Base-by-base conservation (phyloP, 2,113 vertebrate species). In the Platanista minor region DNA sequence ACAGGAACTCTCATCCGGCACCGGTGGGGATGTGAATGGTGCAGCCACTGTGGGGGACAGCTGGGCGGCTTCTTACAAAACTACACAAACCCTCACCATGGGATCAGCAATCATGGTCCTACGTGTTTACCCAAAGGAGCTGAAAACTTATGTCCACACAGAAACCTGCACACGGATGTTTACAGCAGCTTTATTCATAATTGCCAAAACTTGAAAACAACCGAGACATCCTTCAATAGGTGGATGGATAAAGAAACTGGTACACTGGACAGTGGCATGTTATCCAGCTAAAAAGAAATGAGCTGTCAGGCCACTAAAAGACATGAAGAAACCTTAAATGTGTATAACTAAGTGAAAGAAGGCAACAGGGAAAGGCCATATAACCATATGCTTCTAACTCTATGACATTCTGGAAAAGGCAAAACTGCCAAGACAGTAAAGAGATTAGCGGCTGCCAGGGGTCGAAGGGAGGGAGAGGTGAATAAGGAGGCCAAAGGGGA, bases 141-240 rank as follows among this genome's bases (percentile, higher is more conserved):
- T 18, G 91, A 27, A 62, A 20, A 20, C 10, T 1, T 5, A 29
- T 0, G 1, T 2, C 59, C 61, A 67, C 29, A 1, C 39, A 10
- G 1, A 27, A 27, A 1, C 15, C 14, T 7, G 21, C 61, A 31
- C 59, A 18, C 1, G 13, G 41, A 1, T 14, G 9, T 5, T 66
- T 3, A 1, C 0, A 2, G 57, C 69, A 9, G 57, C 27, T 75
- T 13, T 2, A 10, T 1, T 46, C 27, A 0, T 7, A 8, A 5
- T 2, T 1, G 43, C 46, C 10, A 7, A 6, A 23, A 25, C 69
- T 6, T 3, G 81, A n/a, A 27, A n/a, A 23, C 29, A 1, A 6
- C 10, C 21, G 0, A 25, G 82, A n/a, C 0, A 7, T 4, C 91
- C 82, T 10, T 27, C 61, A 4, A 6, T 0, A n/a, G 71, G 46